phyloP scores from a whole-genome alignment of 2,888 invertebrate species.

The Calameuta filiformis region DNA sequence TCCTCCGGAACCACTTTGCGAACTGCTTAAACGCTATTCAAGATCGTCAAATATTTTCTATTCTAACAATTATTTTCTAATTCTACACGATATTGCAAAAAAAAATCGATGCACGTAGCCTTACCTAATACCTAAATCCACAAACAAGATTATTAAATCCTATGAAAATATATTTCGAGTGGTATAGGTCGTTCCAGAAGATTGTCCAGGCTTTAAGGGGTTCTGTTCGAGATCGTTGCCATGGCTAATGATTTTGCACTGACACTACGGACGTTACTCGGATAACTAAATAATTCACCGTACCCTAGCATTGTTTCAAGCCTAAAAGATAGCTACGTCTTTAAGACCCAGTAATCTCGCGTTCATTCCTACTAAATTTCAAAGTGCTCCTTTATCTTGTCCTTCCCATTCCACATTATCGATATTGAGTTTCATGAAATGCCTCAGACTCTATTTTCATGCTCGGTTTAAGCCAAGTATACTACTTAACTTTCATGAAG shows the following conservation, averaged over 20 bases:
- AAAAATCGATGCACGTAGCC: too few relatives aligned
- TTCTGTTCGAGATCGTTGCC: constrained; percentile 24
- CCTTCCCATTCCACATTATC: too few relatives aligned
- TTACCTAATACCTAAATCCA: not conserved
- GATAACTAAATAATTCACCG: constrained; percentile 35
- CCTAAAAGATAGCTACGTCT: not conserved
- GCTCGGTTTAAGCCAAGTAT: not conserved
- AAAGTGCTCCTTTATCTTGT: not conserved
- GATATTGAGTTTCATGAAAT: too few relatives aligned
- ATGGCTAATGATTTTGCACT: constrained; percentile 24
- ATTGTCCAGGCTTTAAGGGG: not conserved
- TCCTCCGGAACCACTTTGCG: constrained; percentile 6
- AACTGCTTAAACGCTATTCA: not conserved
- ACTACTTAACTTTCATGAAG: not conserved
- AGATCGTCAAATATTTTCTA: not conserved
- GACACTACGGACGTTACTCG: constrained; percentile 36
- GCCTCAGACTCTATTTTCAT: too few relatives aligned
- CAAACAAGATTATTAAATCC: not conserved
- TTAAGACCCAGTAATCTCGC: not conserved
- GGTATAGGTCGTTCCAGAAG: not conserved
- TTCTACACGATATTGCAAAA: too few relatives aligned
- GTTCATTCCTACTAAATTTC: not conserved
- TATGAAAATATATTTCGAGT: not conserved
- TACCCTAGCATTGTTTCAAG: not conserved
- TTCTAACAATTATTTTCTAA: too few relatives aligned